A percentile compares a stretch with the other conserved stretches of the same genome.
Evolutionary conservation across 2,888 invertebrate genomes (phyloP).

Genomic region (Microctonus hyperodae): DNA sequence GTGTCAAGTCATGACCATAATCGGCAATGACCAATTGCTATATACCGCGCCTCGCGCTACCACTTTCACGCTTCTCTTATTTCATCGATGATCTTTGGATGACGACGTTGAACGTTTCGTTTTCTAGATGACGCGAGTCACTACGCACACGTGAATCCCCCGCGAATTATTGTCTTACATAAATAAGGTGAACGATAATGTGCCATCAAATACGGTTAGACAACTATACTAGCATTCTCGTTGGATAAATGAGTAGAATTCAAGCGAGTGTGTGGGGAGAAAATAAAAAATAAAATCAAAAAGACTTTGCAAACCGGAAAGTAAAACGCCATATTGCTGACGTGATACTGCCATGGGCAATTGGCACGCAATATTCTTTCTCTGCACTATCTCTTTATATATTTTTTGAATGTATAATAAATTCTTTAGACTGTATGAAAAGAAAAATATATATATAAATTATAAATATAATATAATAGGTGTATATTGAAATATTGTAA

Average conservation of each 20-base stretch:
- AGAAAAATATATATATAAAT: no score
- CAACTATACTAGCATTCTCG: slow-evolving; percentile 15
- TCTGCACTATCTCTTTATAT: slow-evolving; percentile 7
- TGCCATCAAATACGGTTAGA: slow-evolving; percentile 26
- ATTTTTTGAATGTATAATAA: not conserved
- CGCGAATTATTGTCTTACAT: slow-evolving; percentile 18
- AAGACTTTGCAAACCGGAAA: slow-evolving; percentile 11
- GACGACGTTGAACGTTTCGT: not conserved
- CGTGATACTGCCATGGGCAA: slow-evolving; percentile 16
- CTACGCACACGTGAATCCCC: slow-evolving; percentile 9
- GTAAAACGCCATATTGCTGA: slow-evolving; percentile 29
- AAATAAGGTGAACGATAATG: slow-evolving; percentile 6
- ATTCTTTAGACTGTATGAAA: no score
- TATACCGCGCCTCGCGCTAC: slow-evolving; percentile 54
- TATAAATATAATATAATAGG: no score
- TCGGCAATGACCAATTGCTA: slow-evolving; percentile 53
- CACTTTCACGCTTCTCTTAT: slow-evolving; percentile 38
- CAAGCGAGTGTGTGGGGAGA: not conserved
- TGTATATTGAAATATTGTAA: not conserved
- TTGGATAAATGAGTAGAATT: not conserved
- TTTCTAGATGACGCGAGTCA: slow-evolving; percentile 27
- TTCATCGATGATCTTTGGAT: slow-evolving; percentile 11
- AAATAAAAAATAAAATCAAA: not conserved
- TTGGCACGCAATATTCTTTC: slow-evolving; percentile 29
- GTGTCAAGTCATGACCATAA: slow-evolving; percentile 53